phyloP scores from a whole-genome alignment of 2,888 invertebrate species.

The Pheosia gnoma region DNA sequence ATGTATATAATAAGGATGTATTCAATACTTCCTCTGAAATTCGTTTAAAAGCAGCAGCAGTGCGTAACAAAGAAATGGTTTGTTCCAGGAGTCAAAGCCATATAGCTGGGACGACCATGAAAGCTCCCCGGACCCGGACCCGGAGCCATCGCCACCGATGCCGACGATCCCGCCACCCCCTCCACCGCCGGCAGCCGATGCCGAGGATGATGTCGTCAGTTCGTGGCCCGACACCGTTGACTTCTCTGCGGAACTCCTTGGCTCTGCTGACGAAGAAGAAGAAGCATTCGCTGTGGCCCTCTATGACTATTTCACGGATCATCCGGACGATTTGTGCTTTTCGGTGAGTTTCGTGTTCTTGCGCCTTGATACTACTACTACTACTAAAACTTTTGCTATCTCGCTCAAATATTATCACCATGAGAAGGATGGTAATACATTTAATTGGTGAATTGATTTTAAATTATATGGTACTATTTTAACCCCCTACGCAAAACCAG shows the following conservation, averaged over 20 bases:
- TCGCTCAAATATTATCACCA: no score
- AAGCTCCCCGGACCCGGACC: slow-evolving; percentile 61
- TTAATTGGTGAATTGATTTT: no score
- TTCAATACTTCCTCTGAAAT: no score
- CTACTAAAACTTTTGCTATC: no score
- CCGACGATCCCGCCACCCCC: slow-evolving; percentile 91
- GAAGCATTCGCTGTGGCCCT: slow-evolving; percentile 90
- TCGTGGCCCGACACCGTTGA: slow-evolving; percentile 53
- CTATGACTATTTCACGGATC: slow-evolving; percentile 90
- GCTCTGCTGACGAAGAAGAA: slow-evolving; percentile 49
- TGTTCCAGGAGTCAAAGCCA: slow-evolving; percentile 63
- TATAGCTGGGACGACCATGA: slow-evolving; percentile 67
- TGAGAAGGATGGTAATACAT: no score
- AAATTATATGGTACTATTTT: no score
- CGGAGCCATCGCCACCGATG: slow-evolving; percentile 89
- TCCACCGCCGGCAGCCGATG: slow-evolving; percentile 79
- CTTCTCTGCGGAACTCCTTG: slow-evolving; percentile 26
- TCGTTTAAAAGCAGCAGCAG: not conserved
- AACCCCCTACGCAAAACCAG: no score
- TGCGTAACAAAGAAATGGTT: slow-evolving; percentile 4
- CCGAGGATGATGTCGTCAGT: slow-evolving; percentile 59
- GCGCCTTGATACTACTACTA: no score
- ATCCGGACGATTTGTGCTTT: slow-evolving; percentile 91
- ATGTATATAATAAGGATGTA: no score
- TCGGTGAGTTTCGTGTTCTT: slow-evolving; percentile 82